A percentile compares a stretch with the other conserved stretches of the same genome.
These are phyloP conservation scores for Crematogaster levior DNA, from an alignment of 2,888 invertebrate genomes.

Conservation along the genomic window DNA sequence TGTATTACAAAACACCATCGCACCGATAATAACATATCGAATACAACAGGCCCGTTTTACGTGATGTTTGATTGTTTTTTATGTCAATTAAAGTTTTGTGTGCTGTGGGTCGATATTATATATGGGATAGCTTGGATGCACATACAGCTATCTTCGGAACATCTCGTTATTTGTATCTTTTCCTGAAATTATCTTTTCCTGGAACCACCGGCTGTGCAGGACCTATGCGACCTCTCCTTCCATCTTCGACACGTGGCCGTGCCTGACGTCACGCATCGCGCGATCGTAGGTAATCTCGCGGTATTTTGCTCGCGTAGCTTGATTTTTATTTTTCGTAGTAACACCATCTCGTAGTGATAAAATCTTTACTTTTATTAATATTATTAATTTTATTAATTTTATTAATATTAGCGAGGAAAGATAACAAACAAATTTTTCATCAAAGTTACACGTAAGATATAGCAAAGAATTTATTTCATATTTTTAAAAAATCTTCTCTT, in stretches of 20 bases:
- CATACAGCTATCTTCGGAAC: conserved; percentile 60
- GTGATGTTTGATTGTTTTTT: conserved; percentile 28
- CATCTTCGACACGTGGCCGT: conserved; percentile 74
- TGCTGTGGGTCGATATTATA: conserved; percentile 38
- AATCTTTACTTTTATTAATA: not conserved
- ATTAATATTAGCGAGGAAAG: not conserved
- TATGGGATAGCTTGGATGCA: conserved; percentile 49
- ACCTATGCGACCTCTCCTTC: conserved; percentile 67
- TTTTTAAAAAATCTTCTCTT: not conserved
- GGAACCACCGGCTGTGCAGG: conserved; percentile 69
- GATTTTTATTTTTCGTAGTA: conserved; percentile 14
- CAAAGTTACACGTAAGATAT: not conserved
- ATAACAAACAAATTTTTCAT: not conserved
- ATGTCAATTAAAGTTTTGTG: not conserved
- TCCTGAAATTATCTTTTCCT: conserved; percentile 72
- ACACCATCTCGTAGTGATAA: not conserved
- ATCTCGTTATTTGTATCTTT: conserved; percentile 67
- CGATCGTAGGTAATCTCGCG: conserved; percentile 66
- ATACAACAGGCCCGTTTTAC: not conserved
- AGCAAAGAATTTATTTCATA: not conserved
- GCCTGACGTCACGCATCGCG: conserved; percentile 75
- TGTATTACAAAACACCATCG: not conserved
- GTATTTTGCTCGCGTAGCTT: conserved; percentile 51
- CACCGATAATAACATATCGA: not conserved
- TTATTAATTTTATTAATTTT: too few relatives aligned